Base-by-base conservation (phyloP, 2,113 vertebrate species). In the Periophthalmus modestus region DNA sequence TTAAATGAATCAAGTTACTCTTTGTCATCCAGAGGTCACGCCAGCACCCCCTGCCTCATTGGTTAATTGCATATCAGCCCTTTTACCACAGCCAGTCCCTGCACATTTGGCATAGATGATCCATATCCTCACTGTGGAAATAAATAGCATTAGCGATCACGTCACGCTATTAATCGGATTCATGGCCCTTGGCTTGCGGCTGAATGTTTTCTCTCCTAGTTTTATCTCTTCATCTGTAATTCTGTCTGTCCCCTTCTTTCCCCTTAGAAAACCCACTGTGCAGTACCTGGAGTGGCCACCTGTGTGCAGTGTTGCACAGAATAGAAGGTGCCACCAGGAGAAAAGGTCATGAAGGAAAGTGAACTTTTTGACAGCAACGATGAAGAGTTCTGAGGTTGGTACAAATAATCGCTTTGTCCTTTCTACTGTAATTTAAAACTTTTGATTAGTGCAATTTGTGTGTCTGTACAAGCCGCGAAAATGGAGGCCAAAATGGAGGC, bases 141-240 rank as follows among this genome's bases (percentile, higher is more conserved):
- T 72, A 74, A 84, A 80, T 77, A 74, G 70, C 79, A 74, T 88
- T 81, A 85, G 77, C 73, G 58, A 58, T 83, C 85, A 84, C 76
- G 81, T 87, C 82, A 74, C 84, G 59, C 77, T 77, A 87, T 88
- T 89, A 90, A 89, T 88, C 71, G 33, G 75, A 87, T 90, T 88
- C 71, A 86, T 89, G 82, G 83, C 78, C 85, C 77, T 73, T 80
- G 81, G 78, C 76, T 85, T 58, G 62, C 57, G 69, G 62, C 3
- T 5, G 68, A 70, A 69, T 68, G 65, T 55, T 48, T 66, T 34
- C 70, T 70, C 24, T 82, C 14, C 18, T 55, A 43, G 62, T 77
- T 46, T 43, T 24, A 55, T 82, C 70, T 74, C 18, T 74, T 34
- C 11, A 34, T 74, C 70, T 73, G 28, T 50, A 59, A 55, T 46